Evolutionary conservation across 1,140 invertebrate genomes (phyloP).

Genomic region (Schlechtendalia chinensis): DNA sequence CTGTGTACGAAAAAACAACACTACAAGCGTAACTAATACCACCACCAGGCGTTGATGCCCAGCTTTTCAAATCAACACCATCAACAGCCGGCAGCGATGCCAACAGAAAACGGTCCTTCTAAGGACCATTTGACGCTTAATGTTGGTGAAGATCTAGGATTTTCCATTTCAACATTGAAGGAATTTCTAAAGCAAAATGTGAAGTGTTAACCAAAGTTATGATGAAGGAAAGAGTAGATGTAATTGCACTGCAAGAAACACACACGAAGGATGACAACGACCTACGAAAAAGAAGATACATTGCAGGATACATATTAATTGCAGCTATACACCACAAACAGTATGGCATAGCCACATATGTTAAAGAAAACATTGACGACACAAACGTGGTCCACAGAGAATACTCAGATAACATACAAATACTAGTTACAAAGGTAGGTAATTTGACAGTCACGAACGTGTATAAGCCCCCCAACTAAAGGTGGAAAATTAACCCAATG

Average conservation of each 20-base stretch:
- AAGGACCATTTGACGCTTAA: neutral
- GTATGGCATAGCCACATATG: neutral
- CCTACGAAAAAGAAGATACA: neutral
- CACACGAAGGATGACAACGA: neutral
- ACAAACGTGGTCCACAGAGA: neutral
- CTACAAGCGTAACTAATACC: neutral
- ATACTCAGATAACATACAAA: neutral
- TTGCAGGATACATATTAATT: neutral
- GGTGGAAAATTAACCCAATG: neutral
- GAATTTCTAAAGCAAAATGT: neutral
- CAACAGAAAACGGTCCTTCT: neutral
- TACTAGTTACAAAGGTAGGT: neutral
- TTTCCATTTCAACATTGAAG: conserved; percentile 4
- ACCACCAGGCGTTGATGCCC: conserved; percentile 22
- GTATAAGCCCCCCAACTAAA: neutral
- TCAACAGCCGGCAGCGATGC: too few relatives aligned
- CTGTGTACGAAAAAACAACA: neutral
- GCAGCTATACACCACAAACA: neutral
- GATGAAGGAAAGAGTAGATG: neutral
- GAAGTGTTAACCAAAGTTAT: conserved; percentile 2
- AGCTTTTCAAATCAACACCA: too few relatives aligned
- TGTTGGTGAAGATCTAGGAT: neutral
- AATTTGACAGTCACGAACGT: neutral
- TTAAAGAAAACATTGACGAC: neutral
- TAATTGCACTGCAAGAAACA: neutral